These are phyloP conservation scores for Aythya fuligula DNA, from an alignment of 2,797 vertebrate species.

Conservation along the genomic window DNA sequence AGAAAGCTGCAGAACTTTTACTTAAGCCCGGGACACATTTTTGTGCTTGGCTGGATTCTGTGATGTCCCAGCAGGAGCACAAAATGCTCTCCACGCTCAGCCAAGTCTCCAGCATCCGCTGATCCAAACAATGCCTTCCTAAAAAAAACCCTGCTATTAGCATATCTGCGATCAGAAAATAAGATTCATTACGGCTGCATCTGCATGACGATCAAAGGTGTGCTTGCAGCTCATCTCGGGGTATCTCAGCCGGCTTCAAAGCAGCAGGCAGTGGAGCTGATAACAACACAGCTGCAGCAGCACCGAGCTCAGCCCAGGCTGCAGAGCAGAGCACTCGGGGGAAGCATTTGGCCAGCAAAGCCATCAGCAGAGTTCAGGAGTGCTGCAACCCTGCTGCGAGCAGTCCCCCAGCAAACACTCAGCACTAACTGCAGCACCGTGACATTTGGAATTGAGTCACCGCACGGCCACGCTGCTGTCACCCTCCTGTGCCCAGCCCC, in stretches of 20 bases:
- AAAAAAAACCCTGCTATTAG: not conserved
- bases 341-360: not conserved
- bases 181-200: not conserved
- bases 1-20: not conserved
- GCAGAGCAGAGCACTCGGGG: not conserved
- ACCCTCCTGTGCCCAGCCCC: not conserved
- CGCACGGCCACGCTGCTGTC: not conserved
- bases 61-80: not conserved
- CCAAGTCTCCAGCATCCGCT: not conserved
- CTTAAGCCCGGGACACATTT: not conserved
- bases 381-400: not conserved
- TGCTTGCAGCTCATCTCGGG: not conserved
- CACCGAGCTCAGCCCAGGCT: not conserved
- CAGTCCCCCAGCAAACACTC: not conserved
- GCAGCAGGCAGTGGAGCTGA: not conserved
- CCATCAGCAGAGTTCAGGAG: not conserved
- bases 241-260: not conserved
- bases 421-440: fast-evolving
- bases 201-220: not conserved
- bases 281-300: not conserved
- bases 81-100: not conserved
- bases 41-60: not conserved
- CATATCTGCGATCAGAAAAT: not conserved
- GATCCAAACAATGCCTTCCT: not conserved
- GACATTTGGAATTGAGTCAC: not conserved